Conservation (phyloP, 2,113 vertebrate genomes). For the Oncorhynchus nerka region DNA sequence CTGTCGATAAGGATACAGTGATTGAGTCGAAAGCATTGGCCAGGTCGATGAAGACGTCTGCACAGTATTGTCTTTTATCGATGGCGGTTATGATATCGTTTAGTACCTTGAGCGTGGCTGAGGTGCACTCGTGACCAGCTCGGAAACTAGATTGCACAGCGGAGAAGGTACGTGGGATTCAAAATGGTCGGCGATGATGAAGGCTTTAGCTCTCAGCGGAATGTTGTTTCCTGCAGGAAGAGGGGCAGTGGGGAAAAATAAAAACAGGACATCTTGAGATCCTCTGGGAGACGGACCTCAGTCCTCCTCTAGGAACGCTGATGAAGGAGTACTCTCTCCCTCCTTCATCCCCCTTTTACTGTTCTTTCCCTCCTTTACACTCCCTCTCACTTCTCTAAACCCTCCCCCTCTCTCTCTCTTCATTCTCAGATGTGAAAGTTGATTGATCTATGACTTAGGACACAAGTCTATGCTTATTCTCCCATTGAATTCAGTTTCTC, state of each 20-base stretch:
- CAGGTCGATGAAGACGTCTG: too few relatives aligned
- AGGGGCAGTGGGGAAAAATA: slow-evolving; percentile 72
- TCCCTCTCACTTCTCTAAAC: slow-evolving; percentile 16
- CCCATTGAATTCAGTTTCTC: too few relatives aligned
- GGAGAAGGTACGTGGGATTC: too few relatives aligned
- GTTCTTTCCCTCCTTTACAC: slow-evolving; percentile 44
- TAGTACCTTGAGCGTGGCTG: too few relatives aligned
- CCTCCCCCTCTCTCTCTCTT: background rate
- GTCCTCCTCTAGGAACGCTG: slow-evolving; percentile 71
- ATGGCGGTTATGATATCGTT: too few relatives aligned
- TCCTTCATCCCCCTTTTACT: background rate
- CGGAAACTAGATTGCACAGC: too few relatives aligned
- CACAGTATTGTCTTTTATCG: too few relatives aligned
- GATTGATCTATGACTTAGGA: slow-evolving; percentile 44
- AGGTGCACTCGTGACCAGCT: too few relatives aligned
- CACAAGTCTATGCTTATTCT: too few relatives aligned
- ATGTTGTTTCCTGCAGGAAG: slow-evolving; percentile 79
- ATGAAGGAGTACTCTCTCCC: slow-evolving; percentile 66
- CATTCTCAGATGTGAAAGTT: slow-evolving; percentile 38
- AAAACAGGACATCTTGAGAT: slow-evolving; percentile 79
- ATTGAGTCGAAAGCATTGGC: too few relatives aligned
- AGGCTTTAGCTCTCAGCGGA: slow-evolving; percentile 64
- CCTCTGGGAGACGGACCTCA: slow-evolving; percentile 66
- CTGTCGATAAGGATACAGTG: too few relatives aligned
- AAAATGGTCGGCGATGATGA: background rate